These are phyloP conservation scores for Numenius arquata DNA, from an alignment of 2,113 vertebrate species.

Conservation along the genomic window DNA sequence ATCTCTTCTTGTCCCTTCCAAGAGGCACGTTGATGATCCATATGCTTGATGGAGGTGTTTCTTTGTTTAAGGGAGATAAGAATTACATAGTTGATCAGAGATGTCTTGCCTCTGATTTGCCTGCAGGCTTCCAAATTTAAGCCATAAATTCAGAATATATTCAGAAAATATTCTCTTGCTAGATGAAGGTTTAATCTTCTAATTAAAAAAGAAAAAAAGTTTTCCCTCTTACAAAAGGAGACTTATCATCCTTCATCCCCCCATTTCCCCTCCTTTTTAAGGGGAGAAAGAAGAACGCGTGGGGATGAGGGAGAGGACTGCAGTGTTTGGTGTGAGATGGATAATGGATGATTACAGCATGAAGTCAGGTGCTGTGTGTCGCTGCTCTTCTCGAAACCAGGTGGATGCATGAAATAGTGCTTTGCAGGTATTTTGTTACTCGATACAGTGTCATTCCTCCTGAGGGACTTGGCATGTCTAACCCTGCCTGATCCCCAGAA, in stretches of 20 bases:
- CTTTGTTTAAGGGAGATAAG: constrained; percentile 23
- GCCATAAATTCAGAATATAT: neutral
- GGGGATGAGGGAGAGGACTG: neutral
- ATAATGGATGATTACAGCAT: neutral
- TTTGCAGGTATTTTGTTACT: neutral
- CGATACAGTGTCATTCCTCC: neutral
- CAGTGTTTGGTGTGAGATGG: neutral
- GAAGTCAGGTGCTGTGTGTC: neutral
- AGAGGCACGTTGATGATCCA: constrained; percentile 34
- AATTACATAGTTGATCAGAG: neutral
- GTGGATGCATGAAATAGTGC: neutral
- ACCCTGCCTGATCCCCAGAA: neutral
- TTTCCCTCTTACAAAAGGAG: neutral
- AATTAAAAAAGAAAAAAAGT: neutral
- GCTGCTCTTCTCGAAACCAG: neutral
- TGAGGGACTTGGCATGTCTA: rapidly evolving
- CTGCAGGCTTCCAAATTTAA: neutral
- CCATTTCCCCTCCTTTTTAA: neutral
- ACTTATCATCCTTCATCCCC: neutral
- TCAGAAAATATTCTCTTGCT: neutral
- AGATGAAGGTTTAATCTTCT: neutral
- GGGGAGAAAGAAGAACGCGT: neutral
- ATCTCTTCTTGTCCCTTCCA: constrained; percentile 43
- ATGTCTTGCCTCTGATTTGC: constrained; percentile 21
- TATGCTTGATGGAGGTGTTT: constrained; percentile 46